Base-by-base conservation (phyloP, 1,140 invertebrate genomes). In the Panagrolaimus sp. region DNA sequence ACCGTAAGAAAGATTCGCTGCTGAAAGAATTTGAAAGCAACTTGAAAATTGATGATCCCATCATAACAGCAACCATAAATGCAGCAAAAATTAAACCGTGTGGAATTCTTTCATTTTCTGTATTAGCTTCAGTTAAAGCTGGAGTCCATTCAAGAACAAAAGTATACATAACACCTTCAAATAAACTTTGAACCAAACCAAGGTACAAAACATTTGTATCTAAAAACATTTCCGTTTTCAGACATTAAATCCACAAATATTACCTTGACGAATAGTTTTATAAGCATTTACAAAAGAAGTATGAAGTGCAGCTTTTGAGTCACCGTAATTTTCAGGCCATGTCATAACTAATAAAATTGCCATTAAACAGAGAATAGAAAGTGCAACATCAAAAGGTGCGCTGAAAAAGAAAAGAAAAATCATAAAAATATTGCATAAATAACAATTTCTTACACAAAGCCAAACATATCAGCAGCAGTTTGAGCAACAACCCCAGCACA, bases 111-210 rank as follows among this genome's bases (percentile, higher is more conserved):
- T 38, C 31, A 38, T 67, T 63, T 46, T 70, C 76, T 20, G 68
- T 68, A 42, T 74, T 72, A 80, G 66, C 70, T 62, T 51, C 68
- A 70, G 87, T 79, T 8, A 90, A 80, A 13, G 89, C 86, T 2
- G 89, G 89, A 4, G 89, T 90, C 89, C 89, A 90, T 66, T 89
- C 85, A 74, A 89, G 86, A 9, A 90, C 88, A 84, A 90, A 90
- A 14, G 88, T 88, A 80, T 89, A 90, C 88, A 90, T 89, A 16
- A 88, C 86, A 67, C 88, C 87, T 82, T 90, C 89, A 83, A 89
- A 89, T 20, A 89, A 74, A 0, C 88, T 88, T 82, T 90, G 89
- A 45, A 89, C 85, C 48, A 88, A 65, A 1, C 89, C 88, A 7
- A 90, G 80, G 83, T 11, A 89, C 74, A 27, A 89, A 83, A 65